Evolutionary conservation across 2,113 vertebrate species (phyloP).

Genomic region (Anas platyrhynchos): DNA sequence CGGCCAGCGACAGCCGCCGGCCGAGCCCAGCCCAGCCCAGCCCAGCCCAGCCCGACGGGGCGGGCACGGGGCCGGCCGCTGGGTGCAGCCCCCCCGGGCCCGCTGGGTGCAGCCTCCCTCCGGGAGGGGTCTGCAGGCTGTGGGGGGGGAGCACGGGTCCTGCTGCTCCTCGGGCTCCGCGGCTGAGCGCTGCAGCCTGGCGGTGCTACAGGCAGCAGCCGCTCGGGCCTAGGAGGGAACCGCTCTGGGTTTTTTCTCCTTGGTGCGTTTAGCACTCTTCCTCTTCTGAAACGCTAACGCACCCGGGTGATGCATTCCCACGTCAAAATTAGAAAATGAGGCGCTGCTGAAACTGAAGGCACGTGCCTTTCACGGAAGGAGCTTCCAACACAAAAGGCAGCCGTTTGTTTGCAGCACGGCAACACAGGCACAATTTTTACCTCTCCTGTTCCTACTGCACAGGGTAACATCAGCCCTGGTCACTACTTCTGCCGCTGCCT

Average conservation of each 20-base stretch:
- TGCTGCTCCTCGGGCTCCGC: neutral
- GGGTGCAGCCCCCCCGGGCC: too few relatives aligned
- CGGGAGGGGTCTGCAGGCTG: too few relatives aligned
- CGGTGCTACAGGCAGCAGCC: neutral
- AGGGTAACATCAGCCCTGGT: neutral
- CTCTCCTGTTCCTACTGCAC: neutral
- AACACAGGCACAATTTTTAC: neutral
- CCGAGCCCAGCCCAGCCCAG: too few relatives aligned
- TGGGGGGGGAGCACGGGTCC: too few relatives aligned
- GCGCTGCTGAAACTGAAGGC: neutral
- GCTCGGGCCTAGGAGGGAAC: neutral
- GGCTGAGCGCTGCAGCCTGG: neutral
- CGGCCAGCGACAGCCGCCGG: too few relatives aligned
- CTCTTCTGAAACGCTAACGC: neutral
- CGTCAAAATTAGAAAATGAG: neutral
- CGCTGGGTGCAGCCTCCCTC: too few relatives aligned
- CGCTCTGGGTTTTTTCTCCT: neutral
- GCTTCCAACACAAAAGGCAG: neutral
- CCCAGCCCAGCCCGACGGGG: too few relatives aligned
- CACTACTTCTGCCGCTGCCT: neutral
- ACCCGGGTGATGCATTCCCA: neutral
- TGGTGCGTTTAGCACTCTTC: rapidly evolving
- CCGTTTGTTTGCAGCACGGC: neutral
- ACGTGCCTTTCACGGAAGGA: neutral
- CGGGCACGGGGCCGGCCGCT: too few relatives aligned